Evolutionary conservation across 2,113 vertebrate species (phyloP), one percentile per base, ranked within the genome.

Genomic region (Podarcis muralis): DNA sequence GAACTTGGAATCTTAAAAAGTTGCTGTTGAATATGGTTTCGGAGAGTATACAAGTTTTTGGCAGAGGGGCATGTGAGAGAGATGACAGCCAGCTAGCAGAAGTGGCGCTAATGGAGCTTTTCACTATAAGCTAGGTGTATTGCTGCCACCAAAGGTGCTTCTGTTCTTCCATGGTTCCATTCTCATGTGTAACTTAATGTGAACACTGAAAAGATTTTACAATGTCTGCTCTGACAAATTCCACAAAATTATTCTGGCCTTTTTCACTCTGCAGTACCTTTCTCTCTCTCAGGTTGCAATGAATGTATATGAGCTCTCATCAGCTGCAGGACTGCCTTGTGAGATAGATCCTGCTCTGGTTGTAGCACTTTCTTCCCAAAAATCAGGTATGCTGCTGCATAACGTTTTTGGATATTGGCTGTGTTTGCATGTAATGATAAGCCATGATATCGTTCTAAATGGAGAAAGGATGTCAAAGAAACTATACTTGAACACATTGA

Each of bases 261-360:
- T 95, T 86, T 76, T 88, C 53, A 83, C 53, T 81, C 35, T 88
- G 6, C 87, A 85, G 90, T 89, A 83, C 3, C 16, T 75, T 88
- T 94, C 81, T 92, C 15, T 32, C 91, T 12, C 69, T 92, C 92
- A 99, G 99, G 99, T 99, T 97, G 99, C 99, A 92, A 99, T 99
- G 99, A 99, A 99, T 80, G 99, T 99, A 75, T 99, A 99, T 80
- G 99, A 99, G 93, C 97, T 99, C 86, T 99, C 99, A 12, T 99
- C 99, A 27, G 99, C 99, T 25, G 98, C 99, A 81, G 99, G 99
- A 59, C 93, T 99, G 85, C 99, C 99, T 84, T 99, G 99, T 83
- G 99, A 99, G 96, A 99, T 99, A 79, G 99, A 99, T 95, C 99
- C 99, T 4, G 99, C 99, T 6, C 96, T 99, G 92, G 99, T 99